These are phyloP conservation scores for Teleiodes luculella DNA, from an alignment of 2,888 invertebrate genomes.

Conservation along the genomic window DNA sequence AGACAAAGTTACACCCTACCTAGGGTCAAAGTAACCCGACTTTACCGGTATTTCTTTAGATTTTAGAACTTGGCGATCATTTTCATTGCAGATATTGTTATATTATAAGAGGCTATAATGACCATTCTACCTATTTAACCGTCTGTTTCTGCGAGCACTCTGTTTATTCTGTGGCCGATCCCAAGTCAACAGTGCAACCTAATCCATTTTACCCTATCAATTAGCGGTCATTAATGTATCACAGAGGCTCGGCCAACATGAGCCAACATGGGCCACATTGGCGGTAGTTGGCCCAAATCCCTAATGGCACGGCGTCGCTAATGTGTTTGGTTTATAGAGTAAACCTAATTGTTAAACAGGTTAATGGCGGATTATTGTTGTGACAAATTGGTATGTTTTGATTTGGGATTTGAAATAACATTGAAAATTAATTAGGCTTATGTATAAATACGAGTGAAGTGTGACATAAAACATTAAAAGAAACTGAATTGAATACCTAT, in stretches of 20 bases:
- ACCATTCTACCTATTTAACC: too few species aligned
- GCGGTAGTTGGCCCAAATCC: conserved; percentile 3
- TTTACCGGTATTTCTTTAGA: too few species aligned
- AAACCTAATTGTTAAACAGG: background rate
- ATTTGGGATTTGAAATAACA: background rate
- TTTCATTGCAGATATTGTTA: too few species aligned
- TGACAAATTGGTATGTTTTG: background rate
- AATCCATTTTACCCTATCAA: background rate
- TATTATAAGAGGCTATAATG: too few species aligned
- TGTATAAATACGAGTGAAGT: too few species aligned
- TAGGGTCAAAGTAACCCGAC: too few species aligned
- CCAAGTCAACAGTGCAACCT: background rate
- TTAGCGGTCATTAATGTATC: conserved; percentile 4
- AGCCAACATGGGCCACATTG: background rate
- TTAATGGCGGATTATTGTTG: background rate
- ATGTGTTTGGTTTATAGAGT: conserved; percentile 8
- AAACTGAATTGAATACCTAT: too few species aligned
- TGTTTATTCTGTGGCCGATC: background rate
- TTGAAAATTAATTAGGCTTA: background rate
- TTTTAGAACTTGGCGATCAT: too few species aligned
- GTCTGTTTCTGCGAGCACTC: background rate
- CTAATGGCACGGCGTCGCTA: background rate
- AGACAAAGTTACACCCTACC: too few species aligned
- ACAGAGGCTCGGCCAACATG: background rate
- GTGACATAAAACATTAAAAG: too few species aligned